Conservation (phyloP, 92 coral and sea anemone genomes). For the Zoanthus sansibaricus region DNA sequence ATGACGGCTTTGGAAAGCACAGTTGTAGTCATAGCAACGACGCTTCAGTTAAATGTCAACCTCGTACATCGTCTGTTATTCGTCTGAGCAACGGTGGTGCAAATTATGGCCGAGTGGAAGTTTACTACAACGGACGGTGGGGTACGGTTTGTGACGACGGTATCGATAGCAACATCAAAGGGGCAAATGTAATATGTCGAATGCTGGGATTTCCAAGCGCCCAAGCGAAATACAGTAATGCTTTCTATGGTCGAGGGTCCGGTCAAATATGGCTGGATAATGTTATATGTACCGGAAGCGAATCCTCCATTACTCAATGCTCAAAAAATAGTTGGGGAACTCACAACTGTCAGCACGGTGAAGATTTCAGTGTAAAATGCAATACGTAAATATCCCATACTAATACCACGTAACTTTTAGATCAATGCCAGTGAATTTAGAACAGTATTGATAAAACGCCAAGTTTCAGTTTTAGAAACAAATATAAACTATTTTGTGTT, state of each 20-base stretch:
- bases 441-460: too few relatives aligned
- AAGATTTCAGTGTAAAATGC: not conserved
- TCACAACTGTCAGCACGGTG: not conserved
- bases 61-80: not conserved
- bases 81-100: slow-evolving; percentile 4
- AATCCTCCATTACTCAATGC: slow-evolving; percentile 9
- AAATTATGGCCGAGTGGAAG: slow-evolving; percentile 25
- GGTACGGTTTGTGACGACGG: slow-evolving; percentile 20
- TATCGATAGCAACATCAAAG: not conserved
- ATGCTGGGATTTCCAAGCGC: slow-evolving; percentile 15
- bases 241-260: not conserved
- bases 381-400: not conserved
- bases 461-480: too few relatives aligned
- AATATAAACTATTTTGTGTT: too few relatives aligned
- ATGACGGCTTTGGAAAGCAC: not conserved
- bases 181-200: slow-evolving; percentile 9
- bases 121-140: slow-evolving; percentile 9
- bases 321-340: not conserved
- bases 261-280: not conserved
- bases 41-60: slow-evolving; percentile 8
- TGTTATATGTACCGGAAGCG: not conserved
- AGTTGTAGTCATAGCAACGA: slow-evolving; percentile 19
- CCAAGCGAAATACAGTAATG: not conserved
- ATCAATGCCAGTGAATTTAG: too few relatives aligned
- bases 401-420: too few relatives aligned